phyloP scores from a whole-genome alignment of 2,888 invertebrate genomes.

The Oscheius sp. region DNA sequence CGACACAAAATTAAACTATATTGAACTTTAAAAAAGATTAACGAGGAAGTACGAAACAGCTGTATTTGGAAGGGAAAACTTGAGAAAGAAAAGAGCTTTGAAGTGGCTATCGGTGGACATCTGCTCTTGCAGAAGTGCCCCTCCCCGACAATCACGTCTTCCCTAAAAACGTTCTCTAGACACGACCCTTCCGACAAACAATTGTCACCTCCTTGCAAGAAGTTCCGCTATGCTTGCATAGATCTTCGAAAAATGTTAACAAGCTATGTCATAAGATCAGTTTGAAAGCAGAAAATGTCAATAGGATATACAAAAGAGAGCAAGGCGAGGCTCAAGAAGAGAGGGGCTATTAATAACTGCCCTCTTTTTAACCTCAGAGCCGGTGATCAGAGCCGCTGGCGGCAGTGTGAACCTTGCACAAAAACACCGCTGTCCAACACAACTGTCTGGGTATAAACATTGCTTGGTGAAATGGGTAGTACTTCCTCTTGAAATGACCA shows the following conservation, averaged over 20 bases:
- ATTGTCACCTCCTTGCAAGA: constrained; percentile 5
- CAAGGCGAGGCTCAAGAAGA: neutral
- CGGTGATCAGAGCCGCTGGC: constrained; percentile 8
- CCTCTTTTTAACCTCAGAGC: constrained; percentile 15
- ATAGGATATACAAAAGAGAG: neutral
- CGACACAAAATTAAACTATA: neutral
- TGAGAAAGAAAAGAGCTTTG: neutral
- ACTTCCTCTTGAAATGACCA: constrained; percentile 18
- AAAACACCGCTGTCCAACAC: constrained; percentile 35
- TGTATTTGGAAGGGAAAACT: neutral
- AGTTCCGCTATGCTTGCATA: neutral
- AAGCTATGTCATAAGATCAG: neutral
- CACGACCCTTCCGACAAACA: neutral
- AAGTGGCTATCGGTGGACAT: constrained; percentile 29
- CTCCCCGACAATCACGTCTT: constrained; percentile 25
- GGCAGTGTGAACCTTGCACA: constrained; percentile 24
- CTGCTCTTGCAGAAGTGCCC: constrained; percentile 28
- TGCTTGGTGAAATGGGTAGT: neutral
- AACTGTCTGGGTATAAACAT: constrained; percentile 30
- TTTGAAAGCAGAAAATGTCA: neutral
- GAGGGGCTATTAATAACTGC: constrained; percentile 8
- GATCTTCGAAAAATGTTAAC: neutral
- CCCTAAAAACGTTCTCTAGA: constrained; percentile 10
- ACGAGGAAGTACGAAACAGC: neutral
- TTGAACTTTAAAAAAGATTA: neutral